Evolutionary conservation across 2,797 vertebrate genomes (phyloP).

Genomic region (Neosalanx taihuensis): DNA sequence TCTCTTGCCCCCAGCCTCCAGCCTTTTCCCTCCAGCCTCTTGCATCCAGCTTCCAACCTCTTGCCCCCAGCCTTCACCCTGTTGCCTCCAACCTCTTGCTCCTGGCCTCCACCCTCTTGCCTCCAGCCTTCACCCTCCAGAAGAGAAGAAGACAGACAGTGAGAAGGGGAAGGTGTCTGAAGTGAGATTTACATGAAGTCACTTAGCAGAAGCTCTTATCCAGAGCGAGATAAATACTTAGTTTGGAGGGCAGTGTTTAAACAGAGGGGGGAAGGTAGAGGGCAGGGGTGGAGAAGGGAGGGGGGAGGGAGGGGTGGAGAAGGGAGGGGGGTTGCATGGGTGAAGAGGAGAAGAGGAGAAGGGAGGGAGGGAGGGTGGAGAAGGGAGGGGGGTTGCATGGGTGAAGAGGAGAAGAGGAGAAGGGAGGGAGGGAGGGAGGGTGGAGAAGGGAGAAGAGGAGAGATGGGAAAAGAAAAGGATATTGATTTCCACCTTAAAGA

Average conservation of each 20-base stretch:
- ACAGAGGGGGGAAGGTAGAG: slow-evolving; percentile 1
- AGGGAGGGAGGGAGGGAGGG: slow-evolving; percentile 18
- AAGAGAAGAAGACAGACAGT: neutral
- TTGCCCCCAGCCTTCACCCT: neutral
- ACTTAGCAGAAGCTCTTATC: too few species aligned
- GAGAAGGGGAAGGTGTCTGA: neutral
- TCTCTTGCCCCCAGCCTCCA: slow-evolving; percentile 13
- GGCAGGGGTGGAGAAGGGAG: neutral
- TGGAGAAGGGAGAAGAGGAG: slow-evolving; percentile 56
- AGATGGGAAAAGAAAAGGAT: slow-evolving; percentile 64
- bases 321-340: neutral
- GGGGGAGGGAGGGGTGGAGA: neutral
- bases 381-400: too few species aligned
- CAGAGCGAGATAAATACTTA: too few species aligned
- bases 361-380: neutral
- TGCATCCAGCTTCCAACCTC: slow-evolving; percentile 14
- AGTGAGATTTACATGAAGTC: neutral
- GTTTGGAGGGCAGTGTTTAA: too few species aligned
- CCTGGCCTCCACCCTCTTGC: neutral
- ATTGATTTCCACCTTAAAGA: slow-evolving; percentile 71
- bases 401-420: slow-evolving; percentile 36
- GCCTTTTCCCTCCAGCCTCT: slow-evolving; percentile 25
- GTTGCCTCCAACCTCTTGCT: too few species aligned
- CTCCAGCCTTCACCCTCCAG: neutral
- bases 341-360: neutral